Percentiles rank a stretch among this genome's conserved stretches.
These are phyloP conservation scores for Seira ritae DNA, from an alignment of 2,888 invertebrate species.

Conservation along the genomic window DNA sequence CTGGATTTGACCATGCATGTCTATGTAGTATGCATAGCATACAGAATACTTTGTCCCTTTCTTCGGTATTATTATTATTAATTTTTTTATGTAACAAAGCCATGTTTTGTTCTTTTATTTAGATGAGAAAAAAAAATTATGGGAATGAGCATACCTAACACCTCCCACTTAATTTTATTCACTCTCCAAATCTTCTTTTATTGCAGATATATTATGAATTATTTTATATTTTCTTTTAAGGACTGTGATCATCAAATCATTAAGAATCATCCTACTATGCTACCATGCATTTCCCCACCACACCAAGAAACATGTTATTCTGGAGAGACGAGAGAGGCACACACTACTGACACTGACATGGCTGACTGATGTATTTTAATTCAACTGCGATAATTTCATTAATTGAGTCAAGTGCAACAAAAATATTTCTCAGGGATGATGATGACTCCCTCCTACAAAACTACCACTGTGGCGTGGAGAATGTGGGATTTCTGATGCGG, in stretches of 20 bases:
- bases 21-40: not conserved
- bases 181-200: constrained; percentile 19
- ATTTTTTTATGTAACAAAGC: constrained; percentile 12
- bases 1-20: not conserved
- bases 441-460: no score
- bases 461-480: no score
- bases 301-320: not conserved
- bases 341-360: not conserved
- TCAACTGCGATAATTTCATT: constrained; percentile 60
- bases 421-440: constrained; percentile 50
- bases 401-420: constrained; percentile 46
- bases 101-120: constrained; percentile 2
- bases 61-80: not conserved
- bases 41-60: not conserved
- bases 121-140: constrained; percentile 4
- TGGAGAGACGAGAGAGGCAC: not conserved
- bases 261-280: not conserved
- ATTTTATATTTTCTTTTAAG: constrained; percentile 15
- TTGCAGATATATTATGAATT: not conserved
- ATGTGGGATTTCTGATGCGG: no score
- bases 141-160: constrained; percentile 15
- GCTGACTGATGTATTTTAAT: not conserved
- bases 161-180: constrained; percentile 17
- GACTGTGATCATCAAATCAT: constrained; percentile 12
- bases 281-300: not conserved